Evolutionary conservation across 2,113 vertebrate genomes (phyloP).

Genomic region (Cacatua alba): DNA sequence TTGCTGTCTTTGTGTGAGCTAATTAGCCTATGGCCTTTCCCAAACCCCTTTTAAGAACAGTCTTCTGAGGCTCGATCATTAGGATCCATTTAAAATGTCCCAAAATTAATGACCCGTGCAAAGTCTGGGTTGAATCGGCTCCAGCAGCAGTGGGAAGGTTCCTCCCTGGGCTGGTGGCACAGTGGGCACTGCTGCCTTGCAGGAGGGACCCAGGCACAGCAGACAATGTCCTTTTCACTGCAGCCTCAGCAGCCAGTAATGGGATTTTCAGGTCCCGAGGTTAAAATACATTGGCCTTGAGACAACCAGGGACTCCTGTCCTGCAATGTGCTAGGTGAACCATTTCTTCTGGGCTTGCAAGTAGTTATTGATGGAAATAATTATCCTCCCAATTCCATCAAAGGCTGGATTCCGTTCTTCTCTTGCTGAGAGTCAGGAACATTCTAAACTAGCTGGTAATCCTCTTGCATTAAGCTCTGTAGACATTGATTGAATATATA

Average conservation of each 20-base stretch:
- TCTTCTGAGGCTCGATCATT: constrained; percentile 36
- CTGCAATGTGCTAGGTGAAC: background rate
- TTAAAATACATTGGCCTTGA: background rate
- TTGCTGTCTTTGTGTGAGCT: constrained; percentile 10
- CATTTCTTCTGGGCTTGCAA: constrained; percentile 29
- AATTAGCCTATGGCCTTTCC: constrained; percentile 54
- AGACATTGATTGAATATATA: constrained; percentile 1
- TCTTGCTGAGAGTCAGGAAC: constrained; percentile 22
- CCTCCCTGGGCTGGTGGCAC: background rate
- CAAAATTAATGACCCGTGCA: constrained; percentile 52
- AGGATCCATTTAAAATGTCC: constrained; percentile 58
- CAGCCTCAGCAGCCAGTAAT: background rate
- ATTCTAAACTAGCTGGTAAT: constrained; percentile 40
- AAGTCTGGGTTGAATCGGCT: background rate
- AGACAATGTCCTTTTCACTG: background rate
- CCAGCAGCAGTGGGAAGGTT: background rate
- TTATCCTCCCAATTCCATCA: constrained; percentile 68
- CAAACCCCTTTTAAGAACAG: constrained; percentile 20
- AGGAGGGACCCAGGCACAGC: accelerated
- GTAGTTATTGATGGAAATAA: constrained; percentile 68
- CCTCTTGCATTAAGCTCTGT: background rate
- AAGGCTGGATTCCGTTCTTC: constrained; percentile 49
- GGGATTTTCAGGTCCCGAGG: background rate
- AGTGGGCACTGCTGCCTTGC: background rate
- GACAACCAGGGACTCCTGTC: background rate